Conservation (phyloP, 2,113 vertebrate genomes). For the Bos indicus region DNA sequence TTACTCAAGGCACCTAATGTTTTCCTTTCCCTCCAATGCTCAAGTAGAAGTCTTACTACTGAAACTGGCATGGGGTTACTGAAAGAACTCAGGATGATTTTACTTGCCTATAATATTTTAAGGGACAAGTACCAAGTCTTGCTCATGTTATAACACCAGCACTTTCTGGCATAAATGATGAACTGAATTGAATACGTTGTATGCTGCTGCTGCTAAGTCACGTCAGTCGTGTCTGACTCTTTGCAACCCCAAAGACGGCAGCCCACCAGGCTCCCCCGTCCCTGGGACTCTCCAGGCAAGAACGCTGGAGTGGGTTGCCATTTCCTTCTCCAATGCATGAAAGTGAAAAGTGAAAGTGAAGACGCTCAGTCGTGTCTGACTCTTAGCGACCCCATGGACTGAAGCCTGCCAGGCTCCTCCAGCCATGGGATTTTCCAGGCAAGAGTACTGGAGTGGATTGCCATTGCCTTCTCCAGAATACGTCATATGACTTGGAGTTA, state of each 20-base stretch:
- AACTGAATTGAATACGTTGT: neutral
- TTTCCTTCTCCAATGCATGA: no score
- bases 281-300: no score
- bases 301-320: no score
- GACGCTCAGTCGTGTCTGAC: neutral
- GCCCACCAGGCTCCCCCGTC: no score
- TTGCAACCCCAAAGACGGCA: accelerated
- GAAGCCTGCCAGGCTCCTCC: neutral
- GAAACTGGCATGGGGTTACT: neutral
- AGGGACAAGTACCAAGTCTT: neutral
- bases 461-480: neutral
- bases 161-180: neutral
- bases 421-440: neutral
- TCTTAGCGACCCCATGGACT: neutral
- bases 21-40: neutral
- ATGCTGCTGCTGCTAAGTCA: neutral
- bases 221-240: neutral
- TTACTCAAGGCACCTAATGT: neutral
- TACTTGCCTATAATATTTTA: neutral
- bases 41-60: neutral
- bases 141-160: neutral
- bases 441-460: neutral
- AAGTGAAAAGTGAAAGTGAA: neutral
- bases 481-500: neutral
- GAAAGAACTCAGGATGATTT: neutral